A percentile compares a stretch with the other conserved stretches of the same genome.
phyloP scores from a whole-genome alignment of 2,797 vertebrate species.

The Acropternis orthonyx region DNA sequence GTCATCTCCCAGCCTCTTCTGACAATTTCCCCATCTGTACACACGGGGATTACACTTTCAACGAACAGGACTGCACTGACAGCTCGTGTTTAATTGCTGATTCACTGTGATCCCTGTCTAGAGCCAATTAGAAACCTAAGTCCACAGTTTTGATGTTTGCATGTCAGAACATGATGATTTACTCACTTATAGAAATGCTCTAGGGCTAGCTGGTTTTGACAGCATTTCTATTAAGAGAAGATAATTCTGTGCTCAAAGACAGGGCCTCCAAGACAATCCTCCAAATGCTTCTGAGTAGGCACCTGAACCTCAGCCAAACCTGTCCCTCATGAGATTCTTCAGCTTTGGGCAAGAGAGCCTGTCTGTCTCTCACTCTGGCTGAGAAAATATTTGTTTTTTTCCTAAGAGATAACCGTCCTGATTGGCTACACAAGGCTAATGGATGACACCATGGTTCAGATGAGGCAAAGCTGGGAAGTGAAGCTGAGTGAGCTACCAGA shows the following conservation, averaged over 20 bases:
- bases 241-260: neutral
- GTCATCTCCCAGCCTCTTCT: neutral
- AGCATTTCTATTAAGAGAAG: neutral
- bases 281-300: neutral
- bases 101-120: slow-evolving; percentile 14
- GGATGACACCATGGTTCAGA: neutral
- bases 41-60: neutral
- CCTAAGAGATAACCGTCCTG: fast-evolving
- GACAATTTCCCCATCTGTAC: neutral
- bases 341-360: neutral
- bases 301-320: neutral
- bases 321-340: neutral
- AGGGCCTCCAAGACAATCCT: neutral
- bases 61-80: neutral
- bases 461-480: neutral
- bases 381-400: neutral
- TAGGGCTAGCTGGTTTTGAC: neutral
- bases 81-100: slow-evolving; percentile 43
- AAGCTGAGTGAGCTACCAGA: neutral
- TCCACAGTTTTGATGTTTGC: slow-evolving; percentile 19
- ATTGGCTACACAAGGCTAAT: neutral
- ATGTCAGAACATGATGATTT: slow-evolving; percentile 12
- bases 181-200: slow-evolving; percentile 9
- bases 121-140: slow-evolving; percentile 38
- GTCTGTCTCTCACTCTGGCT: neutral